Percentiles rank a stretch among this genome's conserved stretches.
These are phyloP conservation scores for Eubasilissa regina DNA, from an alignment of 1,140 invertebrate species.

Conservation along the genomic window DNA sequence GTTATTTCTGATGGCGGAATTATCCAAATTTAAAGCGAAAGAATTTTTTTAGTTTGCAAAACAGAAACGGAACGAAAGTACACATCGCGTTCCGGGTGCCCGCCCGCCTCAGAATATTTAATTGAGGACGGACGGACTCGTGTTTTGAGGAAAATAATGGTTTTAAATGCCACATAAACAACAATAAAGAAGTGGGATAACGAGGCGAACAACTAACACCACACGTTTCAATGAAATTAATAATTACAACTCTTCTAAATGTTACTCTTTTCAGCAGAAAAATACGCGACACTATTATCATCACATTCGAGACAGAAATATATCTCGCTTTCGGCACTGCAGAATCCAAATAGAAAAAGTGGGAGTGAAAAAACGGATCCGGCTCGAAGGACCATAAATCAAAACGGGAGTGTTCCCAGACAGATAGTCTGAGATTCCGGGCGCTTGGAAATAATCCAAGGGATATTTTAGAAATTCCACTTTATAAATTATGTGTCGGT, in stretches of 20 bases:
- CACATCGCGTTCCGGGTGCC: too few relatives aligned
- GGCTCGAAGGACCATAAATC: not conserved
- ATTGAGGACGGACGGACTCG: too few relatives aligned
- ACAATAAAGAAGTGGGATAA: too few relatives aligned
- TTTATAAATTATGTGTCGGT: slow-evolving; percentile 16
- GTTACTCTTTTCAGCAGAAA: not conserved
- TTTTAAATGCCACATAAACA: too few relatives aligned
- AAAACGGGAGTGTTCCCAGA: slow-evolving; percentile 16
- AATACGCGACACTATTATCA: not conserved
- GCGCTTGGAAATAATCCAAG: not conserved
- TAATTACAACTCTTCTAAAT: too few relatives aligned
- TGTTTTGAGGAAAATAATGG: too few relatives aligned
- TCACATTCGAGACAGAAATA: not conserved
- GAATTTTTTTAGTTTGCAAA: too few relatives aligned
- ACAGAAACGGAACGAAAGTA: too few relatives aligned
- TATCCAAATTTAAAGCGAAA: too few relatives aligned
- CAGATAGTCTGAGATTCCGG: slow-evolving; percentile 15
- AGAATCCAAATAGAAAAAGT: not conserved
- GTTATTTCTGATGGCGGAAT: too few relatives aligned
- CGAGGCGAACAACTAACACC: too few relatives aligned
- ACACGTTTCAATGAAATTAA: not conserved
- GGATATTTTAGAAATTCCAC: slow-evolving; percentile 6
- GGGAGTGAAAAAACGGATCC: not conserved
- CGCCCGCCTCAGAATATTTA: too few relatives aligned
- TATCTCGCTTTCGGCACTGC: not conserved